Conservation (phyloP, 1,140 invertebrate genomes). For the Achatina immaculata region DNA sequence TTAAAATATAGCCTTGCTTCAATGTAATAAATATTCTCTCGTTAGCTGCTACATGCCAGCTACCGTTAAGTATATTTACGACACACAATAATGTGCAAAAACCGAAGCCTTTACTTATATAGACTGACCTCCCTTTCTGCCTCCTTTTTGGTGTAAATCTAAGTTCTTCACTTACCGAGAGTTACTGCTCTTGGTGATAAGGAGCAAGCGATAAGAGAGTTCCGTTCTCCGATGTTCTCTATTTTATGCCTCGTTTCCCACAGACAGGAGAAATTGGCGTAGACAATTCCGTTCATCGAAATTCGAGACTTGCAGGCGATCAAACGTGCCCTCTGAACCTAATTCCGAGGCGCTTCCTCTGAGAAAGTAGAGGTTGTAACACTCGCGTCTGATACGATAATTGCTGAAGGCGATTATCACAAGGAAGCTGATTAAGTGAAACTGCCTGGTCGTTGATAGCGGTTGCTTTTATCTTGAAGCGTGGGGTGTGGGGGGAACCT, state of each 20-base stretch:
- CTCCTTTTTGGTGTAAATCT: too few relatives aligned
- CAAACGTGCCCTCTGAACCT: constrained; percentile 1
- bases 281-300: background rate
- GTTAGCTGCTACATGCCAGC: too few relatives aligned
- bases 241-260: background rate
- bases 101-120: too few relatives aligned
- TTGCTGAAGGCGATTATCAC: background rate
- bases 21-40: too few relatives aligned
- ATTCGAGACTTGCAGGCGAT: constrained; percentile 6
- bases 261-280: background rate
- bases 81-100: too few relatives aligned
- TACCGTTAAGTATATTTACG: background rate
- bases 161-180: too few relatives aligned
- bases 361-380: background rate
- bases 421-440: background rate
- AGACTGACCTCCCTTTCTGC: too few relatives aligned
- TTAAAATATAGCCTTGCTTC: too few relatives aligned
- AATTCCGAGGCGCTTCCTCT: background rate
- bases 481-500: too few relatives aligned
- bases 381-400: constrained; percentile 4
- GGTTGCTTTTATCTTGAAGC: too few relatives aligned
- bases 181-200: background rate
- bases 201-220: background rate
- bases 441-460: background rate
- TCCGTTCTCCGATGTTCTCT: background rate